A percentile compares a stretch with the other conserved stretches of the same genome.
phyloP scores from a whole-genome alignment of 2,797 vertebrate genomes.

The Pangasius larnaudii region DNA sequence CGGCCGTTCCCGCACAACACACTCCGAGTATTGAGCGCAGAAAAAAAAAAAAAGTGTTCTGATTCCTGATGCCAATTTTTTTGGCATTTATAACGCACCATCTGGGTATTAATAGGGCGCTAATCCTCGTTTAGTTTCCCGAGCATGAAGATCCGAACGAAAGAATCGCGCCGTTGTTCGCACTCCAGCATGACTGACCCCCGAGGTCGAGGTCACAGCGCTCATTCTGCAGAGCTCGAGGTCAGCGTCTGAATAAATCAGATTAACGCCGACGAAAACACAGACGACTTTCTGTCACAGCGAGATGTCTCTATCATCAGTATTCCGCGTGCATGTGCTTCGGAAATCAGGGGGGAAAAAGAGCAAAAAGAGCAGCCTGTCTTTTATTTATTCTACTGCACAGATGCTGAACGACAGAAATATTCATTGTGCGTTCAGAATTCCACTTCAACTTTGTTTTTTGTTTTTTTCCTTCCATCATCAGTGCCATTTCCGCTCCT shows the following conservation, averaged over 20 bases:
- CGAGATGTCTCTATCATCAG: not conserved
- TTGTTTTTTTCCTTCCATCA: slow-evolving; percentile 48
- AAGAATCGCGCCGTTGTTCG: not conserved
- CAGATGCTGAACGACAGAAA: slow-evolving; percentile 48
- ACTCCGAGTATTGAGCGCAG: not conserved
- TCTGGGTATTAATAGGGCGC: slow-evolving; percentile 16
- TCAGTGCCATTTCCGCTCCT: slow-evolving; percentile 25
- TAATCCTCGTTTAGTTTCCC: slow-evolving; percentile 19
- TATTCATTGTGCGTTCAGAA: slow-evolving; percentile 55
- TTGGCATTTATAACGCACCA: slow-evolving; percentile 1
- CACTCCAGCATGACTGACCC: not conserved
- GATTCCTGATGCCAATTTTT: not conserved
- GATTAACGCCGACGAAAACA: slow-evolving; percentile 17
- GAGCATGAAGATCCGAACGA: not conserved
- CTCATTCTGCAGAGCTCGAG: not conserved
- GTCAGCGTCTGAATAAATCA: slow-evolving; percentile 16
- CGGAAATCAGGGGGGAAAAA: not conserved
- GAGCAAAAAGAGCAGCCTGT: slow-evolving; percentile 23
- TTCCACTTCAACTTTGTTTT: slow-evolving; percentile 55
- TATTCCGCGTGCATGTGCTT: not conserved
- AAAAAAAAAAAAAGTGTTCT: not conserved
- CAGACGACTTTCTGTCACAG: slow-evolving; percentile 9
- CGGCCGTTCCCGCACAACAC: not conserved
- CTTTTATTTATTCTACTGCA: slow-evolving; percentile 48
- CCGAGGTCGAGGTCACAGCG: not conserved